phyloP scores from a whole-genome alignment of 92 coral and sea anemone genomes.

The Phenganax subtilis region DNA sequence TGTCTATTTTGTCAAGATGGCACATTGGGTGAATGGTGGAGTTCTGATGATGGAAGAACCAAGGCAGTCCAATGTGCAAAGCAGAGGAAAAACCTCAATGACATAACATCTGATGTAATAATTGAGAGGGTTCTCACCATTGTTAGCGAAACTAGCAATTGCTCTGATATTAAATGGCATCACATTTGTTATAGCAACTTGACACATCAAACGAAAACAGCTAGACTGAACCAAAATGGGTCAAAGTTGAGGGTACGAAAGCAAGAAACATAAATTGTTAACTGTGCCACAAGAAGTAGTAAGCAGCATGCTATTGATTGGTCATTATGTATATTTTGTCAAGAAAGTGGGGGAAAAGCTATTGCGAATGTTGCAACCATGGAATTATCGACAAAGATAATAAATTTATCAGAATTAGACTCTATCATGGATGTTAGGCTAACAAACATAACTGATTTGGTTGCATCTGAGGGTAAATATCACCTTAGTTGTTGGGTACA shows the following conservation, averaged over 20 bases:
- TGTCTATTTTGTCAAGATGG: neutral
- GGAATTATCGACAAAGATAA: too few species aligned
- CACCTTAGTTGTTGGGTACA: neutral
- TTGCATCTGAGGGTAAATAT: too few species aligned
- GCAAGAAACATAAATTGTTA: neutral
- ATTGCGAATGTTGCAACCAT: too few species aligned
- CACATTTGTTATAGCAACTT: neutral
- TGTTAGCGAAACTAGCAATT: neutral
- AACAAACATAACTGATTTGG: too few species aligned
- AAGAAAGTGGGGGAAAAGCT: too few species aligned
- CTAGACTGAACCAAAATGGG: neutral
- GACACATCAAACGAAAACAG: neutral
- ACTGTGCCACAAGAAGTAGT: neutral
- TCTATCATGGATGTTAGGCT: too few species aligned
- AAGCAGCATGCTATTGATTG: neutral
- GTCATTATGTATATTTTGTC: too few species aligned
- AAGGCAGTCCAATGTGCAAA: slow-evolving; percentile 5
- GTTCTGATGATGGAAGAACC: slow-evolving; percentile 2
- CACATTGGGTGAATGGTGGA: neutral
- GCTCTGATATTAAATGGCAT: neutral
- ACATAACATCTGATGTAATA: neutral
- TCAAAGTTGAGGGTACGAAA: neutral
- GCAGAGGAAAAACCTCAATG: neutral
- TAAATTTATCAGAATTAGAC: too few species aligned
- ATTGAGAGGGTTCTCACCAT: neutral